phyloP scores from a whole-genome alignment of 2,888 invertebrate species.

The Aphidius colemani region DNA sequence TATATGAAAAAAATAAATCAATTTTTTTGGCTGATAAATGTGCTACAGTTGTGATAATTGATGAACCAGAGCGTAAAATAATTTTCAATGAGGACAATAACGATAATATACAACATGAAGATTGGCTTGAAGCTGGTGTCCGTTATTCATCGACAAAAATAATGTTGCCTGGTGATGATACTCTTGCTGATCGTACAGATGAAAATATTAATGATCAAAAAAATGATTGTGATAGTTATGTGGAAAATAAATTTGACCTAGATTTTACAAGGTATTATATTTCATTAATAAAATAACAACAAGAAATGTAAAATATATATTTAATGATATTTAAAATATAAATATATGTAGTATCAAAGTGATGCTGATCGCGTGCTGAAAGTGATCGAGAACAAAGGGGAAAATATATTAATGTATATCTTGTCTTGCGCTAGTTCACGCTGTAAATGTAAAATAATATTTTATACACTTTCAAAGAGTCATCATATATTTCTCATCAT shows the following conservation, averaged over 20 bases:
- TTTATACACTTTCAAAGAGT: conserved; percentile 22
- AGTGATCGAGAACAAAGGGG: conserved; percentile 13
- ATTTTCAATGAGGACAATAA: conserved; percentile 47
- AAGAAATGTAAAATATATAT: not conserved
- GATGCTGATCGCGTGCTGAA: conserved; percentile 12
- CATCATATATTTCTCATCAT: conserved; percentile 21
- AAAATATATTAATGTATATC: conserved; percentile 31
- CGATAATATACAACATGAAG: conserved; percentile 54
- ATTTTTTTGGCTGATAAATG: conserved; percentile 46
- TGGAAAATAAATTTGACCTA: conserved; percentile 37
- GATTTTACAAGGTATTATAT: conserved; percentile 54
- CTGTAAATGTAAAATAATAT: not conserved
- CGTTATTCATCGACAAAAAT: conserved; percentile 57
- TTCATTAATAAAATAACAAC: not conserved
- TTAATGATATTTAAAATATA: not conserved
- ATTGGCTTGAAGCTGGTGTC: conserved; percentile 56
- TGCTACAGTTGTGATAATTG: conserved; percentile 51
- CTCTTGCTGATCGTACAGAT: conserved; percentile 40
- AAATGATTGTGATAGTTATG: conserved; percentile 30
- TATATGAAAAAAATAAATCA: not conserved
- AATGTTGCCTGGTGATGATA: conserved; percentile 49
- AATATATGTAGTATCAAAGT: not conserved
- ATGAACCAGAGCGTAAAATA: conserved; percentile 47
- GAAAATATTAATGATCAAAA: conserved; percentile 34
- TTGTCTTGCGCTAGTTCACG: conserved; percentile 26